Evolutionary conservation across 2,888 invertebrate species (phyloP).

Genomic region (Flexamia atlantica): DNA sequence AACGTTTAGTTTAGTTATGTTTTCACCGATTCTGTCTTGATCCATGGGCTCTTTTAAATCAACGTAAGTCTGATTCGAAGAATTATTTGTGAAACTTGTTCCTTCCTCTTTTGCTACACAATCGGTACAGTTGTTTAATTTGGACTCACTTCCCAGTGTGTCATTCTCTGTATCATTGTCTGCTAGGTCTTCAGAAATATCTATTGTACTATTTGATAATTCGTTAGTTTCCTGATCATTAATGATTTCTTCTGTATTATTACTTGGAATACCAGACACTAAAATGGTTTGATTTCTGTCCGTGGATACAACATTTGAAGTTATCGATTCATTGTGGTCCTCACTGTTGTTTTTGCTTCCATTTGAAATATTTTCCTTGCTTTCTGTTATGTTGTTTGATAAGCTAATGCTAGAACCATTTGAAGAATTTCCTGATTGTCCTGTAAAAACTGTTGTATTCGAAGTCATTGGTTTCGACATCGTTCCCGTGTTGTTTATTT

Average conservation of each 20-base stretch:
- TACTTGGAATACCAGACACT: background rate
- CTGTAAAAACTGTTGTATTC: background rate
- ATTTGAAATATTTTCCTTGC: background rate
- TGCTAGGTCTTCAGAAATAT: background rate
- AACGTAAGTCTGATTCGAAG: background rate
- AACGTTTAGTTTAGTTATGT: background rate
- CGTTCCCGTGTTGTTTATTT: conserved; percentile 2
- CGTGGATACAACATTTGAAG: too few species aligned
- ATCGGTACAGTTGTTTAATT: background rate
- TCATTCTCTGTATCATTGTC: background rate
- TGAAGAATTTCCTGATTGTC: background rate
- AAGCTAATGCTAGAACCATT: background rate
- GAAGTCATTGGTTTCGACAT: background rate
- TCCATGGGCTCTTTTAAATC: background rate
- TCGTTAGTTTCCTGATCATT: background rate
- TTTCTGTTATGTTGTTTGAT: background rate
- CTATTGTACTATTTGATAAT: background rate
- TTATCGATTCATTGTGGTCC: background rate
- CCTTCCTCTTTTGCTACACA: background rate
- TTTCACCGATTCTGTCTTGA: background rate
- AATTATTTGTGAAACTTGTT: background rate
- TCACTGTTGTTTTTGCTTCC: background rate
- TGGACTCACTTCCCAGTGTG: background rate
- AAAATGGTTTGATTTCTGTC: background rate
- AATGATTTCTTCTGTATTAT: background rate